Percentiles rank a stretch among this genome's conserved stretches.
These are phyloP conservation scores for Nomada lathburiana DNA, from an alignment of 2,888 invertebrate genomes.

Conservation along the genomic window DNA sequence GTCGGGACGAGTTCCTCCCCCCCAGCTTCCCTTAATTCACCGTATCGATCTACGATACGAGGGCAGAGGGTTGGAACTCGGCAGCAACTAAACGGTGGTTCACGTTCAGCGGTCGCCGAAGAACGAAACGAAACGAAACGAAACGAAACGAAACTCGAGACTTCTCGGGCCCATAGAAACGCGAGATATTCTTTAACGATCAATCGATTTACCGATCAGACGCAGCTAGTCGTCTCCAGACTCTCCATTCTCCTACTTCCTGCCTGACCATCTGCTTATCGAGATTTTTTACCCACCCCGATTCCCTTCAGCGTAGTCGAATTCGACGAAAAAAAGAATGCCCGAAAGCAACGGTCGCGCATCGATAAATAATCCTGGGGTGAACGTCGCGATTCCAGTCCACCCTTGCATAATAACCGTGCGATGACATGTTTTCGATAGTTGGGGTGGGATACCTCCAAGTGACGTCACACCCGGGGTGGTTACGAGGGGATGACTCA, in stretches of 20 bases:
- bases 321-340: no score
- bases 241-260: not conserved
- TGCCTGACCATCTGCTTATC: conserved; percentile 2
- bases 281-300: not conserved
- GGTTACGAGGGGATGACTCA: conserved; percentile 73
- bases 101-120: conserved; percentile 8
- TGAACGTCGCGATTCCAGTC: conserved; percentile 31
- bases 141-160: conserved; percentile 23
- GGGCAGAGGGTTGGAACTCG: no score
- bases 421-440: conserved; percentile 70
- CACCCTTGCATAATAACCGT: conserved; percentile 68
- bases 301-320: not conserved
- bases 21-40: not conserved
- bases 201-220: conserved; percentile 12
- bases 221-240: conserved; percentile 7
- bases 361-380: conserved; percentile 29
- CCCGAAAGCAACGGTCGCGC: not conserved
- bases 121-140: conserved; percentile 4
- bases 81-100: conserved; percentile 25
- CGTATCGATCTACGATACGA: not conserved
- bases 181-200: conserved; percentile 49
- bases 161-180: not conserved
- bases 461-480: conserved; percentile 72
- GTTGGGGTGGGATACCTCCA: conserved; percentile 36
- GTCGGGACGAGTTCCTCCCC: not conserved